A percentile compares a stretch with the other conserved stretches of the same genome.
These are phyloP conservation scores for Fregata magnificens DNA, from an alignment of 2,113 vertebrate genomes.

Conservation along the genomic window DNA sequence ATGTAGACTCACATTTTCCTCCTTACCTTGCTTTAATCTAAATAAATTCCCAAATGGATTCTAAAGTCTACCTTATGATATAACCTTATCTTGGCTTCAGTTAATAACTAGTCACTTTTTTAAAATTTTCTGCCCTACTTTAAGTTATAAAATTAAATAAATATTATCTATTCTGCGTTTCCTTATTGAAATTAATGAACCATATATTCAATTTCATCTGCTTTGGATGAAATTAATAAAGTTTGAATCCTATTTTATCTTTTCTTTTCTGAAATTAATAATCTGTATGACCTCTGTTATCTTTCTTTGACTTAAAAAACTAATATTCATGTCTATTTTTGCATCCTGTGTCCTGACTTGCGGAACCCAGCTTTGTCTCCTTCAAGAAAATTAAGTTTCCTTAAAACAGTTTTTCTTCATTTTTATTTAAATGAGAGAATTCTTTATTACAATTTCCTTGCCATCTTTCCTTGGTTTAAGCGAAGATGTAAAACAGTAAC, in stretches of 20 bases:
- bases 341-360: background rate
- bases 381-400: background rate
- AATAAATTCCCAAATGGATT: background rate
- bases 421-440: background rate
- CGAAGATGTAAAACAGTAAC: background rate
- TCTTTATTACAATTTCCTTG: background rate
- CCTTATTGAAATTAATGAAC: background rate
- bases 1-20: background rate
- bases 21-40: background rate
- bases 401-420: background rate
- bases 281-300: background rate
- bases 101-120: background rate
- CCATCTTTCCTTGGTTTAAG: background rate
- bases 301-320: background rate
- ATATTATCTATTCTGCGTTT: background rate
- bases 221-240: constrained; percentile 9
- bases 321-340: background rate
- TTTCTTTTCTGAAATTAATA: constrained; percentile 14
- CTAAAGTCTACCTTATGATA: background rate
- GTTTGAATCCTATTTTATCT: background rate
- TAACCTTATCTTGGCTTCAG: background rate
- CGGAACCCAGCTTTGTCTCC: background rate
- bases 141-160: background rate
- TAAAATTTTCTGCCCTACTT: background rate
- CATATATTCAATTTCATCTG: background rate